These are phyloP conservation scores for Ceratina australensis DNA, from an alignment of 1,140 invertebrate species.

Conservation along the genomic window DNA sequence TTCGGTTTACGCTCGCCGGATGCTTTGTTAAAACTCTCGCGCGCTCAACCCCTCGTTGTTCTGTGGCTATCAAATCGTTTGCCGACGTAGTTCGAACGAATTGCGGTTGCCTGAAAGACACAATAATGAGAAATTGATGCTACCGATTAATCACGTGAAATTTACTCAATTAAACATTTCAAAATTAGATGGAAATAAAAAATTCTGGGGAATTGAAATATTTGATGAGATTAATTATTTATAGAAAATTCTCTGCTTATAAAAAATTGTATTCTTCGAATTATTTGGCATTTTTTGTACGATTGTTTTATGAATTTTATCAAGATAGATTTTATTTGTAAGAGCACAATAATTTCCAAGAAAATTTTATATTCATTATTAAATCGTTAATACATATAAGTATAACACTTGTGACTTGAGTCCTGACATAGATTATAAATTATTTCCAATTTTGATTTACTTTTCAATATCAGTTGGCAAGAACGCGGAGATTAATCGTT, in stretches of 20 bases:
- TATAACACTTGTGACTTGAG: background rate
- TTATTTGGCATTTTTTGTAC: no score
- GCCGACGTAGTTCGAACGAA: constrained; percentile 41
- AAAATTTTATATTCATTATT: background rate
- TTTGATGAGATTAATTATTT: no score
- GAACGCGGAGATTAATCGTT: constrained; percentile 23
- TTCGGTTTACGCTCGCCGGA: constrained; percentile 52
- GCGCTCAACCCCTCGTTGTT: no score
- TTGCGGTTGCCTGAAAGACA: background rate
- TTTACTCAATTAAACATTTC: no score
- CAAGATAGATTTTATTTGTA: no score
- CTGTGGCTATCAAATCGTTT: background rate
- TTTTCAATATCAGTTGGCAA: constrained; percentile 17
- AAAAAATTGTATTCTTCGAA: no score
- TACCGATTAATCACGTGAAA: no score
- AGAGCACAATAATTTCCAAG: no score
- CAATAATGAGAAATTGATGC: background rate
- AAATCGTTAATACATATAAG: background rate
- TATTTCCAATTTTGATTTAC: constrained; percentile 8
- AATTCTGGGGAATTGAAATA: no score
- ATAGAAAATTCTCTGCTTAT: no score
- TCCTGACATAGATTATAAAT: background rate
- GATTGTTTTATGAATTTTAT: no score
- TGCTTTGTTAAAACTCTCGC: constrained; percentile 50
- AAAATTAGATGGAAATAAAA: no score